A percentile compares a stretch with the other conserved stretches of the same genome.
These are phyloP conservation scores for Poecilia wingei DNA, from an alignment of 2,797 vertebrate species.

Conservation along the genomic window DNA sequence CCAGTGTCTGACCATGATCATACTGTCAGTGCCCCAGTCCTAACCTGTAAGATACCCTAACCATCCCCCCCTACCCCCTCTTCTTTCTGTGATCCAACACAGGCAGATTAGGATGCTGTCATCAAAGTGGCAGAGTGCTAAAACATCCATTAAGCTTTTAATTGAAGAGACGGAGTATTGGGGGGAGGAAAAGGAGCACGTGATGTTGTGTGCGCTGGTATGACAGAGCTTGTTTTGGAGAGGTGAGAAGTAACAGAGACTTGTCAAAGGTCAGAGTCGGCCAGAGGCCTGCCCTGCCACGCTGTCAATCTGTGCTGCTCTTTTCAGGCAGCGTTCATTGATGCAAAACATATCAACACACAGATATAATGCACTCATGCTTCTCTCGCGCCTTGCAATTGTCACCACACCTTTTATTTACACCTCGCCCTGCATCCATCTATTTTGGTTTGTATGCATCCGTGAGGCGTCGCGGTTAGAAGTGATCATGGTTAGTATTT, in stretches of 20 bases:
- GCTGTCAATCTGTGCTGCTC: constrained; percentile 66
- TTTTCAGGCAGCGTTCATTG: constrained; percentile 53
- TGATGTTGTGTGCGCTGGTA: constrained; percentile 53
- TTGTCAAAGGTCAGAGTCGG: constrained; percentile 78
- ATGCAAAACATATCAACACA: constrained; percentile 51
- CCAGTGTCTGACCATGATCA: constrained; percentile 67
- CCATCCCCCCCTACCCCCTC: background rate
- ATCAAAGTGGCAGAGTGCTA: constrained; percentile 76
- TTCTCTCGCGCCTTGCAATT: constrained; percentile 17
- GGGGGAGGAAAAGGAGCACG: constrained; percentile 21
- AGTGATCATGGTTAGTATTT: background rate
- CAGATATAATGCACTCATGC: constrained; percentile 36
- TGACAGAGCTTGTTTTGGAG: constrained; percentile 69
- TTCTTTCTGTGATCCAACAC: constrained; percentile 52
- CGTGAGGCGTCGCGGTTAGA: constrained; percentile 6
- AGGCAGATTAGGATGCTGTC: constrained; percentile 73
- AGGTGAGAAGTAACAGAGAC: constrained; percentile 77
- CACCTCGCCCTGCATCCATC: constrained; percentile 6
- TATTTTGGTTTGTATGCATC: background rate
- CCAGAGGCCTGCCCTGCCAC: constrained; percentile 71
- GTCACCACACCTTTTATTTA: constrained; percentile 14
- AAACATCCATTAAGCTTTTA: constrained; percentile 78
- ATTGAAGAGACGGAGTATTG: constrained; percentile 71
- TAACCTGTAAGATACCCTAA: constrained; percentile 64
- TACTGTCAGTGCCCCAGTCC: constrained; percentile 68